These are phyloP conservation scores for Leptodactylus fuscus DNA, from an alignment of 2,113 vertebrate genomes.

Conservation along the genomic window DNA sequence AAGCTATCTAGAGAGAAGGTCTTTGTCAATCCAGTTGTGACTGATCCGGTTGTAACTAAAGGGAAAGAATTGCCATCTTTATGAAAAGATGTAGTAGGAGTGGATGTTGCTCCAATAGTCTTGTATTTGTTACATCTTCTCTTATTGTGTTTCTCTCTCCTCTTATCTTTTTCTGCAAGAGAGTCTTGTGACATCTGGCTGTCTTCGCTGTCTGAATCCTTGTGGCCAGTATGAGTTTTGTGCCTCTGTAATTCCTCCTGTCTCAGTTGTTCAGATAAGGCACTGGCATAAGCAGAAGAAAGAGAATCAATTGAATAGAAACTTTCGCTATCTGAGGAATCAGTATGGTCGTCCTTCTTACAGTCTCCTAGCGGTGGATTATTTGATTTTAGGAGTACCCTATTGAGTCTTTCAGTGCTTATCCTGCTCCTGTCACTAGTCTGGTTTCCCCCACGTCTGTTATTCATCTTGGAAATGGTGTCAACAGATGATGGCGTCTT, in stretches of 20 bases:
- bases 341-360: constrained; percentile 70
- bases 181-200: constrained; percentile 93
- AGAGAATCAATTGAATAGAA: constrained; percentile 91
- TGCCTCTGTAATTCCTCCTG: constrained; percentile 69
- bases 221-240: constrained; percentile 65
- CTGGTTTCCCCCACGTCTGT: constrained; percentile 56
- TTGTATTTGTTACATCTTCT: constrained; percentile 61
- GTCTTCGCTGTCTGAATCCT: constrained; percentile 85
- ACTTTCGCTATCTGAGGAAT: constrained; percentile 87
- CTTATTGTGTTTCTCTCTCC: constrained; percentile 62
- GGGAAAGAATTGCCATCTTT: constrained; percentile 58
- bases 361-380: constrained; percentile 66
- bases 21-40: constrained; percentile 53
- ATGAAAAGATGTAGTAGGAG: constrained; percentile 42
- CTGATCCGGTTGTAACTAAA: constrained; percentile 44
- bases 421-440: constrained; percentile 73
- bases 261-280: constrained; percentile 72
- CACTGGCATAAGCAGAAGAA: constrained; percentile 78
- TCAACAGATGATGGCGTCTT: constrained; percentile 75
- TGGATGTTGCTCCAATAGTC: constrained; percentile 44
- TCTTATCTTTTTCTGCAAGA: constrained; percentile 71
- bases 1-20: constrained; percentile 73
- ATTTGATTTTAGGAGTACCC: constrained; percentile 64
- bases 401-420: constrained; percentile 78
- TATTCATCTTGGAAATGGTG: constrained; percentile 74